phyloP scores from a whole-genome alignment of 2,797 vertebrate genomes.

The Glossophaga mutica region DNA sequence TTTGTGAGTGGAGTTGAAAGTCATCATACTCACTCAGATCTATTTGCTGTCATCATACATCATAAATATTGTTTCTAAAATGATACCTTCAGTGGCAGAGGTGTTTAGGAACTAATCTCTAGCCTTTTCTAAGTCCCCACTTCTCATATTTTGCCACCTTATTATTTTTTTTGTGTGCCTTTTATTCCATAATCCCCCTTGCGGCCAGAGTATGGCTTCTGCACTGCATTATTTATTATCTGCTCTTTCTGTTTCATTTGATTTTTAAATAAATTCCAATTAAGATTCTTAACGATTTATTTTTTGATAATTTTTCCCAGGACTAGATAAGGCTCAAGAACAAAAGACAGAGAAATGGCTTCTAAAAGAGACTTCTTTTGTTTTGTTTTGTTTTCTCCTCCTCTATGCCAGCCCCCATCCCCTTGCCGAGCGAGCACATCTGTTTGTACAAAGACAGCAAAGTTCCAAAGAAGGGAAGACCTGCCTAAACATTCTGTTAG shows the following conservation, averaged over 20 bases:
- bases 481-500: not conserved
- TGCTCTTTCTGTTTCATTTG: not conserved
- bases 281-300: not conserved
- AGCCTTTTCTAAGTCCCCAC: not conserved
- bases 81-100: not conserved
- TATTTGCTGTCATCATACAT: slow-evolving; percentile 70
- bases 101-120: not conserved
- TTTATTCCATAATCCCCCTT: not conserved
- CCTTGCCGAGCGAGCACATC: not conserved
- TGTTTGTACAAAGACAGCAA: not conserved
- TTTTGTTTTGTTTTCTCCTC: not conserved
- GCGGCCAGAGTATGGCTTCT: not conserved
- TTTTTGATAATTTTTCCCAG: not conserved
- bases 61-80: slow-evolving; percentile 55
- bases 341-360: not conserved
- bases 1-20: slow-evolving; percentile 77
- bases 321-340: not conserved
- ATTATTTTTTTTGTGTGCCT: not conserved
- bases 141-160: not conserved
- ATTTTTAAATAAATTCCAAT: slow-evolving; percentile 10
- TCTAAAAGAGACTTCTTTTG: not conserved
- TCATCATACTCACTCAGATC: slow-evolving; percentile 70
- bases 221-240: not conserved
- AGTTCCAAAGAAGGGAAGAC: not conserved
- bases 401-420: not conserved